Conservation (phyloP, 2,888 invertebrate genomes). For the Eupithecia centaureata region DNA sequence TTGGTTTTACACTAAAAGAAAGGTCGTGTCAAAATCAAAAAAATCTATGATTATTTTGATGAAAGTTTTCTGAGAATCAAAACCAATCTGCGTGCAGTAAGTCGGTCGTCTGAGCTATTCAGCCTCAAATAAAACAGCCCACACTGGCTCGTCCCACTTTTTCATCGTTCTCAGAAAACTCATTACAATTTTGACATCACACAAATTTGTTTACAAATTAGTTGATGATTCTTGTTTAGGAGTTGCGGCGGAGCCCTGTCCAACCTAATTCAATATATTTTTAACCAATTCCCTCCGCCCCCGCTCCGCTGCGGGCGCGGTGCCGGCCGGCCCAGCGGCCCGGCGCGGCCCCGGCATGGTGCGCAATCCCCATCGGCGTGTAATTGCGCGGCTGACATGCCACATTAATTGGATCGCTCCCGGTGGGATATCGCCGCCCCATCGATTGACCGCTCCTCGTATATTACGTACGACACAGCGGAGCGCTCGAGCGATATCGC, state of each 20-base stretch:
- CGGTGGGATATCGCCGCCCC: constrained; percentile 50
- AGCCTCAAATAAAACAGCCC: not conserved
- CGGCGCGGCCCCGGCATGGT: constrained; percentile 25
- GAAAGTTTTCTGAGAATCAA: too few relatives aligned
- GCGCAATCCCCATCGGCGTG: constrained; percentile 53
- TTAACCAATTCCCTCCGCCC: constrained; percentile 33
- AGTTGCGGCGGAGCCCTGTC: constrained; percentile 31
- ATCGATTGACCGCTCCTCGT: constrained; percentile 52
- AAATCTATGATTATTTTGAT: not conserved
- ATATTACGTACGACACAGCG: constrained; percentile 44
- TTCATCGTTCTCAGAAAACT: constrained; percentile 27
- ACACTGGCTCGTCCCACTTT: constrained; percentile 8
- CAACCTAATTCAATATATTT: constrained; percentile 41
- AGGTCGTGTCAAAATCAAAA: not conserved
- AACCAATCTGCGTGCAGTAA: too few relatives aligned
- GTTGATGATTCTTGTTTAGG: constrained; percentile 33
- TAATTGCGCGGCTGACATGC: constrained; percentile 64
- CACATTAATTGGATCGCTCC: constrained; percentile 65
- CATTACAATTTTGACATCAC: constrained; percentile 31
- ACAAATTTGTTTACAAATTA: constrained; percentile 33
- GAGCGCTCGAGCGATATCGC: constrained; percentile 21
- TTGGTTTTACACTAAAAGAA: not conserved
- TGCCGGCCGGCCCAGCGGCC: not conserved
- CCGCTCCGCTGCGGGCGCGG: not conserved
- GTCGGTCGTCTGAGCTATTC: not conserved